Base-by-base conservation (phyloP, 2,888 invertebrate genomes). In the Cancer borealis region DNA sequence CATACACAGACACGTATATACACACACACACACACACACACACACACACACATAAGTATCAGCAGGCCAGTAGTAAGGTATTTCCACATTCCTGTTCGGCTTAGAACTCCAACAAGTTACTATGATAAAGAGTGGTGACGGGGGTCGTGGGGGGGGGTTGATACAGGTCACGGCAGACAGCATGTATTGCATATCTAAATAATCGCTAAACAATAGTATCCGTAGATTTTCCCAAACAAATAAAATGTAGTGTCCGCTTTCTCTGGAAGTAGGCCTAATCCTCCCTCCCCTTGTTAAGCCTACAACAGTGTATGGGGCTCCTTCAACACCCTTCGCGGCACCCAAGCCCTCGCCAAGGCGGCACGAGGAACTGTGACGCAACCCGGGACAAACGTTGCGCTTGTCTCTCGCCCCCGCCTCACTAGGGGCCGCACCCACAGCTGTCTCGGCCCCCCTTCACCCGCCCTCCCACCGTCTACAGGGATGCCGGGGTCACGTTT, bases 31-130 rank as follows among this genome's bases (percentile, higher is more conserved):
- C 4, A 88, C 26, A 88, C 5, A 88, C 26, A 88, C 26, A 39
- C 10, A 89, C 26, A 89, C 26, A 89, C 26, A 89, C 26, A 89
- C 12, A 89, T 88, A 3, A 14, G 21, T 88, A 88, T 39, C 54
- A 60, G 21, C 21, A 46, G 21, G 2, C n/a, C 47, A 88, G 26
- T 21, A 45, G 21, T 3, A 46, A 21, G 26, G 17, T 46, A 47
- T 47, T 89, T 47, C 89, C 89, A 46, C 49, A 84, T 84, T 84
- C 89, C 47, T 47, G 39, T 12, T 47, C 26, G 47, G 21, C 54
- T 89, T 89, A 89, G 89, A 89, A 49, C 47, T 89, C 54, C 89
- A 89, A 89, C 89, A 47, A 47, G 54, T 49, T 89, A 26, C 54
- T 12, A n/a, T 54, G 89, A 89, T 89, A 89, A 89, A 21, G 26